A percentile compares a stretch with the other conserved stretches of the same genome.
Evolutionary conservation across 2,113 vertebrate species (phyloP).

Genomic region (Jaculus jaculus): DNA sequence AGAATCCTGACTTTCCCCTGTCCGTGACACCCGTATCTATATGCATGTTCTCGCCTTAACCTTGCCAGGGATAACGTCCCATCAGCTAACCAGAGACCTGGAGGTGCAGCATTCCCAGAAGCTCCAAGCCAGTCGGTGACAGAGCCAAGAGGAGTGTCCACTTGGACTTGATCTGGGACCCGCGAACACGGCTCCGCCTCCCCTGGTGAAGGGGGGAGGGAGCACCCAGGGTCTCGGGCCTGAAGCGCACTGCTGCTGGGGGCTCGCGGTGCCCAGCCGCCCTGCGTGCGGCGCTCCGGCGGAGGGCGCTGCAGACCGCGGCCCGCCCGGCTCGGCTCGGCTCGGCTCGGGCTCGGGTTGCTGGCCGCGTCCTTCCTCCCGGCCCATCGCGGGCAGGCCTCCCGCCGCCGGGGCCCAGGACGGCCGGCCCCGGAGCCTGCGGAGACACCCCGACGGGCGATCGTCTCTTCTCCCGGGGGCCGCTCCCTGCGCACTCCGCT

Average conservation of each 20-base stretch:
- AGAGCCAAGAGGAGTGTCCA: not conserved
- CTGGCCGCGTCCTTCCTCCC: not conserved
- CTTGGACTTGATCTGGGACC: not conserved
- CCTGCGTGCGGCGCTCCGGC: slow-evolving; percentile 24
- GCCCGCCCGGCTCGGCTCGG: not conserved
- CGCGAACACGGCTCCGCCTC: not conserved
- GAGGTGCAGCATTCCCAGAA: not conserved
- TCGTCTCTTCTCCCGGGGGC: not conserved
- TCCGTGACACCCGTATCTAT: not conserved
- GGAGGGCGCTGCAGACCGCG: slow-evolving; percentile 74
- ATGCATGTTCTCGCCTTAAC: too few relatives aligned
- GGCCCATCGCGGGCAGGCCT: not conserved
- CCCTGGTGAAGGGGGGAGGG: not conserved
- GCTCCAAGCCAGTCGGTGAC: not conserved
- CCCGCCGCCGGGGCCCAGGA: not conserved
- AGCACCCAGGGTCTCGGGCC: not conserved
- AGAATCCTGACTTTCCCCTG: not conserved
- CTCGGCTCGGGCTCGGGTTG: too few relatives aligned
- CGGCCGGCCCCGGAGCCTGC: not conserved
- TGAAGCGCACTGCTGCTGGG: rapidly evolving
- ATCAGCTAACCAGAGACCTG: not conserved
- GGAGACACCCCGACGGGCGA: not conserved
- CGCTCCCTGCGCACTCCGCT: not conserved
- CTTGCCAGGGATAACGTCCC: too few relatives aligned
- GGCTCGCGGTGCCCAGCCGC: rapidly evolving